Base-by-base conservation (phyloP, 1,140 invertebrate genomes). In the Semibalanus balanoides region DNA sequence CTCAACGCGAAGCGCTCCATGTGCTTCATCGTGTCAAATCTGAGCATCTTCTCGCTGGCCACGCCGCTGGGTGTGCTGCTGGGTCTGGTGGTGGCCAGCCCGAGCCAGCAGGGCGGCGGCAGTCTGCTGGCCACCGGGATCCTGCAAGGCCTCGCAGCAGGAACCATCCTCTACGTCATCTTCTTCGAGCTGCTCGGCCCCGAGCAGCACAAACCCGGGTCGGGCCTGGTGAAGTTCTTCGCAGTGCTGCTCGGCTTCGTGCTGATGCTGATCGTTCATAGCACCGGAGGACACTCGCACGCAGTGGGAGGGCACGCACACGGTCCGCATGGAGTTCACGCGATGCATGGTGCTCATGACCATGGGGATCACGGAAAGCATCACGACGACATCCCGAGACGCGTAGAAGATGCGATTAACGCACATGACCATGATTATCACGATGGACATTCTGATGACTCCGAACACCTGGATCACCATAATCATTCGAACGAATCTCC, bases 301-400 rank as follows among this genome's bases (percentile, higher is more conserved):
- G 73, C 74, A 76, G 28, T 77, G 31, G 92, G 93, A 93, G 75
- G 92, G 82, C 77, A 86, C 83, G 83, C 93, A 93, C 76, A 92
- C 92, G 43, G 89, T 92, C 84, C 95, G 93, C 82, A 95, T 95
- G 87, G 95, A 96, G 0, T 94, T 92, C 43, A 96, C 92, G 82
- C 95, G 95, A 0, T 95, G 86, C n/a, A n/a, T n/a, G 22, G 95
- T 85, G 0, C 93, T 95, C 30, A 93, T 93, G 72, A 91, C 91
- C 0, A 93, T 93, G 83, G 95, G 88, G 17, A 92, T 92, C 81
- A 95, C 92, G 29, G 87, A 84, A 31, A 83, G 7, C 11, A 14
- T 11, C 51, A 64, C 51, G 51, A 25, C 22, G 51, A 64, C 51
- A 1, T 64, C 22, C 7, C 3, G 11, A 64, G 22, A 19, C 51